Conservation (phyloP, 1,140 invertebrate species). For the Hyles euphorbiae region DNA sequence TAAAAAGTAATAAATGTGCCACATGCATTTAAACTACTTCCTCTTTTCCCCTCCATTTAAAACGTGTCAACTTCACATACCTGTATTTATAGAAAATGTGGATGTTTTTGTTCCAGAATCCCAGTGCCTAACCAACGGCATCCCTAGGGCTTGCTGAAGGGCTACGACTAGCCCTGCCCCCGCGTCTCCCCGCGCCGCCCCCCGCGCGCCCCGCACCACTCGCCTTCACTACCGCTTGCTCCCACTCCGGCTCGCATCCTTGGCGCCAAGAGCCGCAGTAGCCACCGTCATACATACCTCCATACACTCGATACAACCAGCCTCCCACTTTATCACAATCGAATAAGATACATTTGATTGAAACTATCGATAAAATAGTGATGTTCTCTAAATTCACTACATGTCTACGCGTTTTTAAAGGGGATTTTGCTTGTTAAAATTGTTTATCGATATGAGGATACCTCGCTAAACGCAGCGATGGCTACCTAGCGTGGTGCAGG, state of each 20-base stretch:
- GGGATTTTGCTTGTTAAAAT: too few relatives aligned
- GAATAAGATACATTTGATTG: too few relatives aligned
- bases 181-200: conserved; percentile 1
- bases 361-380: too few relatives aligned
- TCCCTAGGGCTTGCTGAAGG: conserved; percentile 34
- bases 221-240: background rate
- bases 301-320: background rate
- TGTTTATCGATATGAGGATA: too few relatives aligned
- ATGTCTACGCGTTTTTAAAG: too few relatives aligned
- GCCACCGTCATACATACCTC: background rate
- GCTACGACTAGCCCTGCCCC: conserved; percentile 26
- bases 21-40: too few relatives aligned
- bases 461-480: too few relatives aligned
- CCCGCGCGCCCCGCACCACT: background rate
- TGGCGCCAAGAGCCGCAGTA: background rate
- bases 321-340: background rate
- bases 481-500: too few relatives aligned
- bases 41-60: too few relatives aligned
- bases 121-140: conserved; percentile 61
- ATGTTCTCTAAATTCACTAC: too few relatives aligned
- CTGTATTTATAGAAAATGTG: background rate
- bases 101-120: conserved; percentile 39
- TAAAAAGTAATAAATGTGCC: too few relatives aligned
- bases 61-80: background rate
- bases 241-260: background rate